phyloP scores from a whole-genome alignment of 2,888 invertebrate species.

The Minunthozetes semirufus region DNA sequence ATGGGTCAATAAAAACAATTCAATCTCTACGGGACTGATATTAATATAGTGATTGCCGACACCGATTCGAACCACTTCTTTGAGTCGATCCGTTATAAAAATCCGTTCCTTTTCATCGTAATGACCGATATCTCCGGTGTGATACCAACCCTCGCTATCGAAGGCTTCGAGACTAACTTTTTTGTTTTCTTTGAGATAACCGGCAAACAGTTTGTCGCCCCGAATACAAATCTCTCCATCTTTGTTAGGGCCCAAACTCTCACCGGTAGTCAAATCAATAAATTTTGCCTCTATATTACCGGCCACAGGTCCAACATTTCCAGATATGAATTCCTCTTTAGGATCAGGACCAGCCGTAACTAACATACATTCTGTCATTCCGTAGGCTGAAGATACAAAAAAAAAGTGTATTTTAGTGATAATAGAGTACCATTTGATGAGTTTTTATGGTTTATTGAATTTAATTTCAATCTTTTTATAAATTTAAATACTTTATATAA shows the following conservation, averaged over 20 bases:
- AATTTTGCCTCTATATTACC: background rate
- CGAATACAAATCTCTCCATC: slow-evolving; percentile 27
- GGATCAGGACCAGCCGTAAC: background rate
- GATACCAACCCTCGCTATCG: slow-evolving; percentile 20
- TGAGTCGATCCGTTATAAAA: slow-evolving; percentile 15
- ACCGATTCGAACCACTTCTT: slow-evolving; percentile 3
- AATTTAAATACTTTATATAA: background rate
- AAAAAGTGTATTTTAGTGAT: background rate
- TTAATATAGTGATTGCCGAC: background rate
- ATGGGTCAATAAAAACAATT: slow-evolving; percentile 10
- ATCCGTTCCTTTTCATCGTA: slow-evolving; percentile 14
- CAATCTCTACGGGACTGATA: slow-evolving; percentile 18
- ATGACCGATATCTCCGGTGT: slow-evolving; percentile 19
- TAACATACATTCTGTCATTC: background rate
- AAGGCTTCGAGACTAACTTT: background rate
- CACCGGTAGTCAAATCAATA: slow-evolving; percentile 3
- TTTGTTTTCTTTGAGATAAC: slow-evolving; percentile 10
- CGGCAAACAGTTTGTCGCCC: background rate
- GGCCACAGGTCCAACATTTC: background rate
- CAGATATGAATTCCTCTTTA: background rate
- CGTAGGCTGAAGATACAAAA: background rate
- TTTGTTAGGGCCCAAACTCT: background rate
- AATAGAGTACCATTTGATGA: no score
- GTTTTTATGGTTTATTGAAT: no score
- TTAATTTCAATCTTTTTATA: background rate